Conservation (phyloP, 1,140 invertebrate species). For the Ctenoplectra terminalis region DNA sequence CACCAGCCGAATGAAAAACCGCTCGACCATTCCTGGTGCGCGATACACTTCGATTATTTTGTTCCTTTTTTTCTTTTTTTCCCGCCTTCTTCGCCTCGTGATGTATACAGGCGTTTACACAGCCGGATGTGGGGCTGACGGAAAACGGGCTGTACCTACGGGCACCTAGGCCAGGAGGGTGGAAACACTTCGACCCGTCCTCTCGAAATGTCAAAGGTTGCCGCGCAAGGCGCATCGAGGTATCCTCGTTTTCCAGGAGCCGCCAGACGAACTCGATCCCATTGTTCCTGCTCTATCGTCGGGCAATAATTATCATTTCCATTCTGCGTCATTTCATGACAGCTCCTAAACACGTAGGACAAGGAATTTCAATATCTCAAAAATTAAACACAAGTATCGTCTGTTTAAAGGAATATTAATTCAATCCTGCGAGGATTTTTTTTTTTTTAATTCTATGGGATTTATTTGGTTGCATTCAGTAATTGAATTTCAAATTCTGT, state of each 20-base stretch:
- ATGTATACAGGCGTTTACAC: constrained; percentile 26
- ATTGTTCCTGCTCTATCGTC: constrained; percentile 49
- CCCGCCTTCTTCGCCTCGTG: no score
- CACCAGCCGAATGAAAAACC: neutral
- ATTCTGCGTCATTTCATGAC: constrained; percentile 10
- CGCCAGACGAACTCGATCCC: constrained; percentile 23
- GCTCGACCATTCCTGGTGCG: no score
- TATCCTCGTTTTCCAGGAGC: constrained; percentile 61
- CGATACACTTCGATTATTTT: neutral
- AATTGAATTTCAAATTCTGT: neutral
- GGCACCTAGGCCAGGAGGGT: constrained; percentile 35
- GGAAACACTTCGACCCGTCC: constrained; percentile 68
- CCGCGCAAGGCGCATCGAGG: constrained; percentile 67
- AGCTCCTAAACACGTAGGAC: neutral
- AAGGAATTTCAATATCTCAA: neutral
- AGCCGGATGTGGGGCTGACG: constrained; percentile 31
- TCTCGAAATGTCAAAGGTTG: constrained; percentile 75
- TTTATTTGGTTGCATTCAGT: neutral
- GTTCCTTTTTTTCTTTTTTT: neutral
- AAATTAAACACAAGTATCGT: neutral
- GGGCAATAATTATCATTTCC: constrained; percentile 48
- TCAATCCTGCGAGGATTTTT: no score
- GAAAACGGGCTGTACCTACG: constrained; percentile 39
- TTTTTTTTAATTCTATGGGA: neutral
- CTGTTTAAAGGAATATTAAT: neutral